Evolutionary conservation across 2,797 vertebrate species (phyloP), one percentile per base, ranked within the genome.

Genomic region (Chiroxiphia lanceolata): DNA sequence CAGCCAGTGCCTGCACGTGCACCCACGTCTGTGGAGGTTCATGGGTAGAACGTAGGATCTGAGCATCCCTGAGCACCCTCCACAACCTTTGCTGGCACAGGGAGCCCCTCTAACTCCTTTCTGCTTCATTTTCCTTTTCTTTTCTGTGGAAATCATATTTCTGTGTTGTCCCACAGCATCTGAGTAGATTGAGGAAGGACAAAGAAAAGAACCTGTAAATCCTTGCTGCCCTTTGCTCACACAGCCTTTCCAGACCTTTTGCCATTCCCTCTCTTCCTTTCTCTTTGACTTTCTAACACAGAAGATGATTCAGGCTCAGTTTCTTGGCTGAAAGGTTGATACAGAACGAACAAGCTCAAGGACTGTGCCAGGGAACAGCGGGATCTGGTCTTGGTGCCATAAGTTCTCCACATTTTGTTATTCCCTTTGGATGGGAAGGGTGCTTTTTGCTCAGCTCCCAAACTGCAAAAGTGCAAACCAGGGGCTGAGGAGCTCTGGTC

Each of bases 291-390:
- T 91, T 80, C 53, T 53, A 51, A 47, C 14, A 21, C 3, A 83
- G 60, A 89, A 77, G 50, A 83, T 77, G 65, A 76, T 83, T 90
- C 83, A 67, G 53, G 40, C 69, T 90, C 63, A n/a, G 31, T 68
- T 92, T 92, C 79, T 83, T 92, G 91, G 61, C 87, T 91, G 79
- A 65, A 61, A 77, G 64, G 59, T 81, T 86, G 91, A 63, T 21
- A 31, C 57, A 89, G 92, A 92, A 95, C 84, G 85, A 92, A n/a
- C 25, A 81, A 75, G 18, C 64, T 81, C 53, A 4, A 5, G 47
- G 57, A 2, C 50, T 81, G 20, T 92, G 75, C 79, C 87, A 94
- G 65, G 72, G 48, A 95, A 70, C 34, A 72, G 53, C 69, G 69
- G 71, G 61, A 87, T 65, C n/a, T 34, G 91, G 65, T 94, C 89